Evolutionary conservation across 2,888 invertebrate species (phyloP).

Genomic region (Noctua janthe): DNA sequence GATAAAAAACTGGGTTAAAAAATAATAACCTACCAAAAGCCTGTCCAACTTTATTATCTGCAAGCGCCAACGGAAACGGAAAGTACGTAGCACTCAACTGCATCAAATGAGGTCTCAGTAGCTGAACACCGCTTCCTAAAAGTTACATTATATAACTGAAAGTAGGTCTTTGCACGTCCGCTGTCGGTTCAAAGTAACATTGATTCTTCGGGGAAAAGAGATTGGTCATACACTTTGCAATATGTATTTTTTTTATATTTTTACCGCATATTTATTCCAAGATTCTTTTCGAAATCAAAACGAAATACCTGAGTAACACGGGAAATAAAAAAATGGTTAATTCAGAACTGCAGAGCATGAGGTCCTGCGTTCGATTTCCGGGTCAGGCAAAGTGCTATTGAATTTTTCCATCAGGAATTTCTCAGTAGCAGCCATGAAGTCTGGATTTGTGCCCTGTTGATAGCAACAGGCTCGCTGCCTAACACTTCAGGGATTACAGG

Average conservation of each 20-base stretch:
- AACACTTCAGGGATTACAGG: not conserved
- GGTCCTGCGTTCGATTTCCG: not conserved
- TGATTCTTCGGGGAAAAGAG: not conserved
- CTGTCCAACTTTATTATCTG: not conserved
- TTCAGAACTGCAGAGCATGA: not conserved
- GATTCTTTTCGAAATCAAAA: not conserved
- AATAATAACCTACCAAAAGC: not conserved
- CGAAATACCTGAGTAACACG: not conserved
- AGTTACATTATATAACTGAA: constrained; percentile 33
- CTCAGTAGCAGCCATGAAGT: not conserved
- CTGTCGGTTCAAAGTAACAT: not conserved
- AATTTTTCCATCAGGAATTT: too few species aligned
- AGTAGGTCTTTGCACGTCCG: not conserved
- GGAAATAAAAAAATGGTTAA: not conserved
- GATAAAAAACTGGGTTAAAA: too few species aligned
- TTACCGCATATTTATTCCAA: not conserved
- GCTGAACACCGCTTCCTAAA: constrained; percentile 24
- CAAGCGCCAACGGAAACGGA: constrained; percentile 20
- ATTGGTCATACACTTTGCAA: not conserved
- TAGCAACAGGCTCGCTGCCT: not conserved
- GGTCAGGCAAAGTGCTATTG: not conserved
- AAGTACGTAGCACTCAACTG: constrained; percentile 18
- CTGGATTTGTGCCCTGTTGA: too few species aligned
- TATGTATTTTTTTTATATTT: not conserved
- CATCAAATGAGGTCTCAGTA: constrained; percentile 22